Base-by-base conservation (phyloP, 2,888 invertebrate species). In the Falcaria lacertinaria region DNA sequence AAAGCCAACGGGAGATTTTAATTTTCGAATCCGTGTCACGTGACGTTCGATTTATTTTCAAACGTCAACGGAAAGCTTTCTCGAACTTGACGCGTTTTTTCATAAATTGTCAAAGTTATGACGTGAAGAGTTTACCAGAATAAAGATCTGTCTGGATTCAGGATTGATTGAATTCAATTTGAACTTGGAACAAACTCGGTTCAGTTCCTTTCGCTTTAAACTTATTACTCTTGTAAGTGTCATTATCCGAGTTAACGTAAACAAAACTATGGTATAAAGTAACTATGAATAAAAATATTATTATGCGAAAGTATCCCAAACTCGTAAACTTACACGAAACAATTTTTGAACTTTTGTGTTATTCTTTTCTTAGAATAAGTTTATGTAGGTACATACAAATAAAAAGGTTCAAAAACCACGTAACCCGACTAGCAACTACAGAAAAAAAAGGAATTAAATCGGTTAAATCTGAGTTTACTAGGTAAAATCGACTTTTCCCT, bases 1-100 rank as follows among this genome's bases (percentile, higher is more conserved):
- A 62, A 69, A 71, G 69, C 77, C 75, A 75, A 77, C 82, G 70
- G 65, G 84, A 74, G 84, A 76, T 88, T 88, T 87, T 87, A 87
- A 88, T 88, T 87, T 88, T 83, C 85, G 81, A 79, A 85, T 79
- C 83, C 75, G 65, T 56, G 61, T 55, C 61, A 59, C 62, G 64
- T 72, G 71, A 76, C 71, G 73, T 74, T 69, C 69, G n/a, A 17
- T 81, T 79, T 81, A 80, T 74, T 79, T 71, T 57, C 69, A 68
- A 71, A 80, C 74, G 74, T 82, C 80, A 79, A 54, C 60, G 55
- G 50, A 50, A 53, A 56, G 40, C 33, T 42, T 35, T 22, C n/a
- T 16, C 16, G 15, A 28, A 14, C 52, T 53, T 52, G 43, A 53
- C 45, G 60, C 64, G 59, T 66, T 69, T 68, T 79, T 79, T 78